Conservation (phyloP, 2,113 vertebrate species). For the Chaetura pelagica region DNA sequence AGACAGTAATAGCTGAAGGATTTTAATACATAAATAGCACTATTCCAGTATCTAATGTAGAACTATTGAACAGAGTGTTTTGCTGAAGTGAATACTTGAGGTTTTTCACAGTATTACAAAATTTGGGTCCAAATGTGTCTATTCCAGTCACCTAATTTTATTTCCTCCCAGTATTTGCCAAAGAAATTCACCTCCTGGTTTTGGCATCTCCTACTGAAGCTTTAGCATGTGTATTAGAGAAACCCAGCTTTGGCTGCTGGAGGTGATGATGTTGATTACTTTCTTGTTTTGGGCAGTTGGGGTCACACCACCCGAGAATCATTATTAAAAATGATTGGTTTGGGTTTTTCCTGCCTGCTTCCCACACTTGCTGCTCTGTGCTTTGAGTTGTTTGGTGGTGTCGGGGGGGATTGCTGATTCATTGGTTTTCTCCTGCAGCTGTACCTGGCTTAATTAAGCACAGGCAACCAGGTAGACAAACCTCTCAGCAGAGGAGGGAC, state of each 20-base stretch:
- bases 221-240: background rate
- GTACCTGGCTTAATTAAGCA: constrained; percentile 17
- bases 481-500: background rate
- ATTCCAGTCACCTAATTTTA: background rate
- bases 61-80: background rate
- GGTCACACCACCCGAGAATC: background rate
- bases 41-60: background rate
- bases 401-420: background rate
- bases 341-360: background rate
- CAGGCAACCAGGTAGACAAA: background rate
- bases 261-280: background rate
- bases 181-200: background rate
- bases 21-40: background rate
- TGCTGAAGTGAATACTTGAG: background rate
- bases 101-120: background rate
- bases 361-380: background rate
- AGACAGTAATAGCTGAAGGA: background rate
- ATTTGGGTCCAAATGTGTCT: background rate
- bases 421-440: background rate
- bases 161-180: background rate
- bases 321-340: background rate
- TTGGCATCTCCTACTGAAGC: background rate
- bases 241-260: background rate
- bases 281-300: background rate
- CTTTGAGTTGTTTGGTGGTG: background rate